phyloP scores from a whole-genome alignment of 1,140 invertebrate genomes.

The Tetramorium parvispinum region DNA sequence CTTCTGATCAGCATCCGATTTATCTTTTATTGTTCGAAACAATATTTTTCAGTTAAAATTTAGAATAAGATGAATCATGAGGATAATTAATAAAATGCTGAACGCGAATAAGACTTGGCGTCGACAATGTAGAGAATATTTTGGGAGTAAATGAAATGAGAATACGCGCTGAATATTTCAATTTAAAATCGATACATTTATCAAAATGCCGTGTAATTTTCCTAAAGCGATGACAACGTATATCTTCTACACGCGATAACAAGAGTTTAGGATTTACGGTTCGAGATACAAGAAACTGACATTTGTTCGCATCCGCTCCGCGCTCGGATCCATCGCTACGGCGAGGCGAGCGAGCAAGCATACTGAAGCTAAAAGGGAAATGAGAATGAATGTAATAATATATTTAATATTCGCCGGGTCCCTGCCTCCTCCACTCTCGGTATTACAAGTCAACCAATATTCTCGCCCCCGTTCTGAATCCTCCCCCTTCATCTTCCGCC shows the following conservation, averaged over 20 bases:
- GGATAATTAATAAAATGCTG: too few relatives aligned
- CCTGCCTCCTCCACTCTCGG: slow-evolving; percentile 81
- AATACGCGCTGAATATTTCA: neutral
- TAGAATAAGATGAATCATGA: neutral
- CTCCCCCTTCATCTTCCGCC: slow-evolving; percentile 51
- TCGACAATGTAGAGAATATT: neutral
- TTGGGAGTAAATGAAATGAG: neutral
- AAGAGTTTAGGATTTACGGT: neutral
- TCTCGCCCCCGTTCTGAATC: slow-evolving; percentile 81
- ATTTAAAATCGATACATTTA: neutral
- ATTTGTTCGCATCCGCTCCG: slow-evolving; percentile 62
- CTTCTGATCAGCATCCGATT: slow-evolving; percentile 41
- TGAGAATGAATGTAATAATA: slow-evolving; percentile 86
- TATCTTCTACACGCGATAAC: neutral
- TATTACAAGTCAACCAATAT: slow-evolving; percentile 86
- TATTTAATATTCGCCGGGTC: slow-evolving; percentile 85
- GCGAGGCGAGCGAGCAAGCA: slow-evolving; percentile 68
- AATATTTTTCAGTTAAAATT: neutral
- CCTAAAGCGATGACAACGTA: neutral
- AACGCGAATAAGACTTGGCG: neutral
- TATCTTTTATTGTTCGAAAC: neutral
- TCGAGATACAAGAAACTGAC: neutral
- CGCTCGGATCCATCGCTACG: slow-evolving; percentile 63
- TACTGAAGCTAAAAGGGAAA: slow-evolving; percentile 81
- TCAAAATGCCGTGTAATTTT: neutral